Base-by-base conservation (phyloP, 2,797 vertebrate species). In the Chelon labrosus region DNA sequence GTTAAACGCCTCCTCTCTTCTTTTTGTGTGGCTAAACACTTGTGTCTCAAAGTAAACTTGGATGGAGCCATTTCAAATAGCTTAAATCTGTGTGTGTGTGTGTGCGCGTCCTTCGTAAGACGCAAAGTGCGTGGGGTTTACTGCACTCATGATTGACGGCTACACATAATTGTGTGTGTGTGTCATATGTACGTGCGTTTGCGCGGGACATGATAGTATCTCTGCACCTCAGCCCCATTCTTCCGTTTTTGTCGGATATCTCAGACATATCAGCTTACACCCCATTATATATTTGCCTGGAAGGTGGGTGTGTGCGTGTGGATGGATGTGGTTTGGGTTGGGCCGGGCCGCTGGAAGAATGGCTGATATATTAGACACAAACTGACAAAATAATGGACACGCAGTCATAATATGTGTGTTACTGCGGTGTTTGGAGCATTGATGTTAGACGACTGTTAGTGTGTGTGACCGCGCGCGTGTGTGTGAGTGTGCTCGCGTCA, bases 251-350 rank as follows among this genome's bases (percentile, higher is more conserved):
- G 84, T 85, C 65, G 63, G 83, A 75, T 73, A 55, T 90, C 85
- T 91, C 80, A 87, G 82, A 87, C 74, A 7, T 91, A 85, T 94
- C 88, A 65, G 47, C 66, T 93, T 93, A 89, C 91, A 67, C 51
- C 38, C 78, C 85, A 87, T 91, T 89, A 86, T 90, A 79, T 69
- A 77, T 82, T 59, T 51, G 74, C 83, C 84, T 83, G 73, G 78
- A 85, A 86, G 86, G 69, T 75, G 84, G 1, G 41, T 42, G 41
- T 42, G 47, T 65, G 75, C 77, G 57, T 73, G 61, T 38, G 14
- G n/a, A 10, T 56, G 55, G 39, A 27, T 77, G 47, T 73, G 51
- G 56, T 51, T 70, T 38, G 55, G 86, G 71, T 57, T 74, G n/a
- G n/a, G n/a, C n/a, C n/a, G 59, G 51, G 59, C 35, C 27, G 14